Percentiles rank a stretch among this genome's conserved stretches.
These are phyloP conservation scores for Margarornis squamiger DNA, from an alignment of 2,797 vertebrate species.

Conservation along the genomic window DNA sequence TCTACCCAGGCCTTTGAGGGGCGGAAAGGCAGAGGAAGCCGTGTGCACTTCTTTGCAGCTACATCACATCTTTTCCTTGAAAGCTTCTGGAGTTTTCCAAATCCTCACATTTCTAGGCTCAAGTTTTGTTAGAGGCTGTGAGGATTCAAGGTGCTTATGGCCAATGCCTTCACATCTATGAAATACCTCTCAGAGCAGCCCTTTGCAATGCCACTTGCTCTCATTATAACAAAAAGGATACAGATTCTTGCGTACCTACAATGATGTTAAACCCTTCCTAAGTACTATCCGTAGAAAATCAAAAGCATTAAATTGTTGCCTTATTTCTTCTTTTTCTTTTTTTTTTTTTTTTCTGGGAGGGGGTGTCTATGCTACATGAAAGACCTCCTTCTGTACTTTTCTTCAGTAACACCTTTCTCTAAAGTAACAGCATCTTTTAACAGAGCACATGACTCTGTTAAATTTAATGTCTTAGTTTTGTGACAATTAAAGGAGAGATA, in stretches of 20 bases:
- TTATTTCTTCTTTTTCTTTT: background rate
- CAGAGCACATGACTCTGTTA: background rate
- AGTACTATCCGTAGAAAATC: background rate
- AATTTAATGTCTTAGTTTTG: background rate
- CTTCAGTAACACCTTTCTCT: background rate
- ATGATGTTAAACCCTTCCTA: background rate
- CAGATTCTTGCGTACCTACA: background rate
- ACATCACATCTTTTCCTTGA: background rate
- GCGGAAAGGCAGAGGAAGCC: background rate
- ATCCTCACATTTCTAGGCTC: background rate
- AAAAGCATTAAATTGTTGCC: background rate
- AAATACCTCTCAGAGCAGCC: background rate
- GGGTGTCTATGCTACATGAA: background rate
- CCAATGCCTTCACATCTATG: background rate
- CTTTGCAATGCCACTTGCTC: background rate
- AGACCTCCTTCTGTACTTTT: background rate
- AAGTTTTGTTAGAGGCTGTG: background rate
- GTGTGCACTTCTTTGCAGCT: background rate
- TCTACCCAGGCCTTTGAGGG: background rate
- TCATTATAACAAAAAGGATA: rapidly evolving
- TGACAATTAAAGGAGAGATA: constrained; percentile 25
- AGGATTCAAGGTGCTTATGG: background rate
- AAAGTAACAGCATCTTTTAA: background rate
- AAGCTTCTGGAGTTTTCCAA: background rate
- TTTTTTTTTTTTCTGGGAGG: background rate